Conservation (phyloP, 2,888 invertebrate species). For the Cantharis flavilabris region DNA sequence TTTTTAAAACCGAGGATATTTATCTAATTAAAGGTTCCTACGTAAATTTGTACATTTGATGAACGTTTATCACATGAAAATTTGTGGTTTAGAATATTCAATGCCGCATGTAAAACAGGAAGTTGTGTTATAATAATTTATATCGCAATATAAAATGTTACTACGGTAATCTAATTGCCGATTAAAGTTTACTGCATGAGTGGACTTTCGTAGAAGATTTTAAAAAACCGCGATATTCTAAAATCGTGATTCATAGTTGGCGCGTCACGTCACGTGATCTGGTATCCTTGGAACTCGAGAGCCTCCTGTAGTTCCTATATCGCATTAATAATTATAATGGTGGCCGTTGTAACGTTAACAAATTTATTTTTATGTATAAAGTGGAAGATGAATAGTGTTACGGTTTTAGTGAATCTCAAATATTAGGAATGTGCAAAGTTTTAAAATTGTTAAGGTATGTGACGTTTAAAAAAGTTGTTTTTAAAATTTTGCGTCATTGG, state of each 20-base stretch:
- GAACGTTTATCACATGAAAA: not conserved
- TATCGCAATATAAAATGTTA: not conserved
- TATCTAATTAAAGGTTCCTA: not conserved
- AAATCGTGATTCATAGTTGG: conserved; percentile 38
- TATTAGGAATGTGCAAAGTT: conserved; percentile 27
- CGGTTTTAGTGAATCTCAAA: conserved; percentile 26
- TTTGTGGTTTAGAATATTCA: not conserved
- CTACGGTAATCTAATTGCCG: not conserved
- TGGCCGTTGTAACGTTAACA: conserved; percentile 41
- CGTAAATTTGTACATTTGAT: not conserved
- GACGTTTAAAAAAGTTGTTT: conserved; percentile 5
- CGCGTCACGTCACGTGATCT: conserved; percentile 32
- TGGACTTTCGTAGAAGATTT: not conserved
- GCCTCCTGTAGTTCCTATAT: conserved; percentile 38
- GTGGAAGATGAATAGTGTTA: conserved; percentile 3
- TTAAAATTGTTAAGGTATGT: conserved; percentile 35
- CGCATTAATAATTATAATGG: conserved; percentile 50
- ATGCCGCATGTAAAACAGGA: not conserved
- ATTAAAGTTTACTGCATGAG: not conserved
- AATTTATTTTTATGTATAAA: conserved; percentile 26
- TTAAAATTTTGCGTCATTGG: conserved; percentile 19
- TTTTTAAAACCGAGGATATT: not conserved
- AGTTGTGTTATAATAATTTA: not conserved
- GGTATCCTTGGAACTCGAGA: conserved; percentile 35
- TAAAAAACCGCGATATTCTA: conserved; percentile 23